Evolutionary conservation across 2,113 vertebrate species (phyloP).

Genomic region (Equus przewalskii): DNA sequence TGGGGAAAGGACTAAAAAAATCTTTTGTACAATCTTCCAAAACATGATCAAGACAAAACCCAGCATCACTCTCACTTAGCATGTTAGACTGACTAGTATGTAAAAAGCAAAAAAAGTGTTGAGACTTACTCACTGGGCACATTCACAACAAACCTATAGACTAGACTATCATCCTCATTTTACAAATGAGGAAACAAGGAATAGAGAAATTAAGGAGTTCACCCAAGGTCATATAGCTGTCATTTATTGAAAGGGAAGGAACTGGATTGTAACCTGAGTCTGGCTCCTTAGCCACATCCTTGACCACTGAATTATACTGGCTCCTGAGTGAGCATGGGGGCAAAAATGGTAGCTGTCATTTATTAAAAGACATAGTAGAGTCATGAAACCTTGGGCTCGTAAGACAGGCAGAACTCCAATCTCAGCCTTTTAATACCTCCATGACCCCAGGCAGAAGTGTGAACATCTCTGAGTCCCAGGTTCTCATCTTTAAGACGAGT

Average conservation of each 20-base stretch:
- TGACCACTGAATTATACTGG: neutral
- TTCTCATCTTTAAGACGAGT: neutral
- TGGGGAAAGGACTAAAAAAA: neutral
- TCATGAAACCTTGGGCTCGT: neutral
- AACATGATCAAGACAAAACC: neutral
- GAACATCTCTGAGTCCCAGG: neutral
- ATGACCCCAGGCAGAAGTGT: neutral
- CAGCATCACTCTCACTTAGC: neutral
- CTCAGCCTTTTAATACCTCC: neutral
- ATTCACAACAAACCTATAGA: neutral
- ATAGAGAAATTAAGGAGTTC: neutral
- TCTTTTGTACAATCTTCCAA: neutral
- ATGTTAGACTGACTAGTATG: neutral
- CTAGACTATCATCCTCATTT: neutral
- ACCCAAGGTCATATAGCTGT: neutral
- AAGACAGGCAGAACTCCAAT: neutral
- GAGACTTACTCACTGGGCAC: neutral
- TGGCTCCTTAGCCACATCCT: neutral
- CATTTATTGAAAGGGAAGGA: neutral
- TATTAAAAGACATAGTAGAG: neutral
- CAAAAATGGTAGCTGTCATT: neutral
- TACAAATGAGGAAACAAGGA: slow-evolving; percentile 2
- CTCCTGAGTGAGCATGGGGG: neutral
- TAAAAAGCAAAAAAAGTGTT: neutral
- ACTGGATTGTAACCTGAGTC: neutral